These are phyloP conservation scores for Mya arenaria DNA, from an alignment of 1,140 invertebrate genomes.

Conservation along the genomic window DNA sequence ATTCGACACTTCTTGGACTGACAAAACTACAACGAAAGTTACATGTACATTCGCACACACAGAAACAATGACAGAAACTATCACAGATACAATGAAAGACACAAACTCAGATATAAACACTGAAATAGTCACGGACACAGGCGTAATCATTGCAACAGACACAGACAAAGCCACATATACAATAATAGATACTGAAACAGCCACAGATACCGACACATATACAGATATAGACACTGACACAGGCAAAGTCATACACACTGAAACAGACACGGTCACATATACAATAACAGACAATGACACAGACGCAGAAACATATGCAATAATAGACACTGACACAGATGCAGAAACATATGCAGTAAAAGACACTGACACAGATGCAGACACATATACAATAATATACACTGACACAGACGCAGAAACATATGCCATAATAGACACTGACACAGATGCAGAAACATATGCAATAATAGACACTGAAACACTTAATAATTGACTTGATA, in stretches of 20 bases:
- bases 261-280: conserved; percentile 15
- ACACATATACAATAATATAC: conserved; percentile 19
- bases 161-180: background rate
- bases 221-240: conserved; percentile 6
- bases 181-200: background rate
- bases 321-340: conserved; percentile 12
- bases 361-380: conserved; percentile 28
- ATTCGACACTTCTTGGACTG: no score
- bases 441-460: conserved; percentile 2
- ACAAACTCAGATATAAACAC: conserved; percentile 7
- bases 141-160: background rate
- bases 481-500: no score
- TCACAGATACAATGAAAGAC: conserved; percentile 11
- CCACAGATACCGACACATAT: background rate
- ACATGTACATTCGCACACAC: conserved; percentile 18
- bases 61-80: conserved; percentile 22
- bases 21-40: conserved; percentile 3
- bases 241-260: background rate
- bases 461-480: background rate
- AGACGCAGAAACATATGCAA: conserved; percentile 11
- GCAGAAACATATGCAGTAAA: conserved; percentile 12
- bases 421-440: background rate
- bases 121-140: conserved; percentile 6
- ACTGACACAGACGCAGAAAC: conserved; percentile 18
- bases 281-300: background rate